Evolutionary conservation across 2,888 invertebrate genomes (phyloP), one percentile per base, ranked within the genome.

Genomic region (Sclerodermus sp.): DNA sequence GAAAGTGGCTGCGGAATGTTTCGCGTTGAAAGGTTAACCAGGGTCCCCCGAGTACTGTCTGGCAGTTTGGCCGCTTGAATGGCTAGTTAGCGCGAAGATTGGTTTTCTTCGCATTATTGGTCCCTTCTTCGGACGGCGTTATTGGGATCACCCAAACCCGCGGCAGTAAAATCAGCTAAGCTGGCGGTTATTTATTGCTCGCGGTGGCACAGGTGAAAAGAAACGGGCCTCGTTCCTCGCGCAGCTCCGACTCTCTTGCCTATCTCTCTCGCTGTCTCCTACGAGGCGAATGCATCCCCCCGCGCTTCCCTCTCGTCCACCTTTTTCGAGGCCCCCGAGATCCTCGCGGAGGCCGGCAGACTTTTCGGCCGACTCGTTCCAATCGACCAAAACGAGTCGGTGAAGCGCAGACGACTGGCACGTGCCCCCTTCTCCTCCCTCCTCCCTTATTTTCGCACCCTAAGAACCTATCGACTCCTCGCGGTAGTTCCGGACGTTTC

Each of bases 61-160:
- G 70, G 59, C 67, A 60, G 64, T 68, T 62, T 39, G 58, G 55
- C 62, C 58, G 62, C 54, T 51, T 66, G 68, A 70, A 71, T 73
- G 71, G 73, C 77, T 77, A 77, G 77, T 77, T 77, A 77, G 76
- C 72, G 67, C 60, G 73, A 67, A 76, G 71, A 77, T 77, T 77
- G 76, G 71, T 71, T 75, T 68, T 69, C 66, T 67, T 60, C 66
- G 66, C 65, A 66, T 70, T 71, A 70, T 69, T 65, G 70, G 64
- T 58, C 67, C 64, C 62, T 54, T 57, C 53, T 52, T 52, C 64
- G 58, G 51, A 50, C 66, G 66, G 66, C 65, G 68, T 71, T 75
- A 75, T 75, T 73, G 68, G 73, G 70, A 73, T 71, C 72, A 70
- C 68, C 70, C 66, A 65, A 66, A 68, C 68, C 43, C 64, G 57